Evolutionary conservation across 1,140 invertebrate genomes (phyloP).

Genomic region (Dermatophagoides farinae): DNA sequence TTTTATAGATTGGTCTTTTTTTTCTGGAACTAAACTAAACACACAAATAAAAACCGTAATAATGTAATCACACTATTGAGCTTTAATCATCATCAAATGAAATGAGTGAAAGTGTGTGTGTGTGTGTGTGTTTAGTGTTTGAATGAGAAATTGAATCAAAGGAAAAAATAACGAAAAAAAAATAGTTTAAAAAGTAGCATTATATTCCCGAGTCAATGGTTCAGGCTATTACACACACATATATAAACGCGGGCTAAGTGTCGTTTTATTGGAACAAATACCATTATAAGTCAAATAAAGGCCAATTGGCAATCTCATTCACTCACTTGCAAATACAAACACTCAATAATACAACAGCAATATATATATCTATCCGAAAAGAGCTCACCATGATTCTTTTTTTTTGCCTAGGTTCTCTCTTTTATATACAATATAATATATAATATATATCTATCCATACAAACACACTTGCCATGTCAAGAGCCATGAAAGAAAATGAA

Average conservation of each 20-base stretch:
- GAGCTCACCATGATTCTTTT: no score
- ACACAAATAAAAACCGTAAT: no score
- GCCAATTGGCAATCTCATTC: background rate
- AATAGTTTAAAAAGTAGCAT: background rate
- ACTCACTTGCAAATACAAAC: background rate
- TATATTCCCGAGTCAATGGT: background rate
- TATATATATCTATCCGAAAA: no score
- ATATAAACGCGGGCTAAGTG: background rate
- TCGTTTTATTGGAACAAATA: background rate
- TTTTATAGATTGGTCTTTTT: no score
- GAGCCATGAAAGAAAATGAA: no score
- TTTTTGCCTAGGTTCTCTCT: no score
- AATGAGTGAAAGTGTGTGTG: background rate
- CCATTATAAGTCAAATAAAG: background rate
- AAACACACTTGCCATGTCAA: no score
- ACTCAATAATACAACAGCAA: background rate
- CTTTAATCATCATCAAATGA: no score
- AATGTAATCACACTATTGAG: no score
- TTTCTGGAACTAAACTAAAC: no score
- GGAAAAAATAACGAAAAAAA: background rate
- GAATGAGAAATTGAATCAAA: background rate
- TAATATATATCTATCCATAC: no score
- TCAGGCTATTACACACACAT: background rate
- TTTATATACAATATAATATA: no score
- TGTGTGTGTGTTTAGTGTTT: background rate